A percentile compares a stretch with the other conserved stretches of the same genome.
Evolutionary conservation across 2,888 invertebrate species (phyloP).

Genomic region (Dryomyza anilis): DNA sequence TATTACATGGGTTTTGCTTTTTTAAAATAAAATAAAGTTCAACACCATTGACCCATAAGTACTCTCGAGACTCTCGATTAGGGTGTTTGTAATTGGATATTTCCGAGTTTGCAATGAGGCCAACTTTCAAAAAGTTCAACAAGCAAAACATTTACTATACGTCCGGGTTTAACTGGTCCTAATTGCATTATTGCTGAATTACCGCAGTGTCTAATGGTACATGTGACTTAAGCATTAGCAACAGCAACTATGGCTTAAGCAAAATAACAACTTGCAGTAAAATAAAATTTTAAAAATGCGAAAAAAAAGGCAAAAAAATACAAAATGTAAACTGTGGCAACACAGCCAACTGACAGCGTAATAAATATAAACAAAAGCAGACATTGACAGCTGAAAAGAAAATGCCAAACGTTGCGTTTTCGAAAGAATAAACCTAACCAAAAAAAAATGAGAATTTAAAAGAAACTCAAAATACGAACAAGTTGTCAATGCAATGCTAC

Average conservation of each 20-base stretch:
- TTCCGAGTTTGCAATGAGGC: too few relatives aligned
- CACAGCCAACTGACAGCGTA: conserved; percentile 11
- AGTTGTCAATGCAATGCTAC: conserved; percentile 10
- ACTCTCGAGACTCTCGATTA: too few relatives aligned
- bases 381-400: conserved; percentile 23
- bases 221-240: background rate
- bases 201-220: too few relatives aligned
- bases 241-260: background rate
- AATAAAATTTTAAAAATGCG: background rate
- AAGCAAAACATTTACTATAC: too few relatives aligned
- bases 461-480: too few relatives aligned
- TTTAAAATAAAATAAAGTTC: too few relatives aligned
- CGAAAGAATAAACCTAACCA: background rate
- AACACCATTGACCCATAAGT: too few relatives aligned
- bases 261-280: background rate
- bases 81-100: too few relatives aligned
- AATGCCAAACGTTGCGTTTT: background rate
- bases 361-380: conserved; percentile 12
- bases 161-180: too few relatives aligned
- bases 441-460: background rate
- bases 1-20: too few relatives aligned
- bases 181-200: too few relatives aligned
- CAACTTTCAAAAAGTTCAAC: too few relatives aligned
- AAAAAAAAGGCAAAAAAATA: conserved; percentile 2
- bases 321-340: conserved; percentile 3